Conservation (phyloP, 2,888 invertebrate genomes). For the Dichetophora obliterata region DNA sequence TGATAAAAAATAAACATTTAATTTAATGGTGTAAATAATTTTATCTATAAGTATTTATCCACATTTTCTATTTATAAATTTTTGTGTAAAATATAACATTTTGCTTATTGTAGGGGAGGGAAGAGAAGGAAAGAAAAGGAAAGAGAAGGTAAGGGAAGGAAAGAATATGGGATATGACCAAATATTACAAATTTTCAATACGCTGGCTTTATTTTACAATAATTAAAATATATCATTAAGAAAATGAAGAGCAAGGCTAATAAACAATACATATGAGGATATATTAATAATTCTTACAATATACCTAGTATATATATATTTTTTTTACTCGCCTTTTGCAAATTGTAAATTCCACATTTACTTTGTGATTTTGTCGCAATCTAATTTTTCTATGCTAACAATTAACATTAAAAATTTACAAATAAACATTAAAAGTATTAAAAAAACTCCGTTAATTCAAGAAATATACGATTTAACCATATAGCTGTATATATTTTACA, state of each 20-base stretch:
- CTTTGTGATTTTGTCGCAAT: neutral
- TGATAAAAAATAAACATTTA: neutral
- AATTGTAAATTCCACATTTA: neutral
- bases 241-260: neutral
- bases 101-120: too few species aligned
- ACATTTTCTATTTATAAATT: too few species aligned
- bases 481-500: neutral
- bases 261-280: neutral
- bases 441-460: neutral
- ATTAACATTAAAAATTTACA: neutral
- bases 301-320: neutral
- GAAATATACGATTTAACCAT: neutral
- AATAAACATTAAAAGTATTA: conserved; percentile 2
- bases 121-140: neutral
- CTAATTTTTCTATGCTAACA: neutral
- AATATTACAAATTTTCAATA: neutral
- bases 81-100: too few species aligned
- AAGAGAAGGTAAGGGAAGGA: neutral
- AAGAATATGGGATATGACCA: neutral
- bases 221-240: too few species aligned
- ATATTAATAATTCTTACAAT: neutral
- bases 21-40: conserved; percentile 5
- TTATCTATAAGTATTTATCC: neutral
- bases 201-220: too few species aligned
- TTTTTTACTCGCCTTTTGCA: conserved; percentile 1